Base-by-base conservation (phyloP, 2,113 vertebrate species). In the Drymodes brunneopygia region DNA sequence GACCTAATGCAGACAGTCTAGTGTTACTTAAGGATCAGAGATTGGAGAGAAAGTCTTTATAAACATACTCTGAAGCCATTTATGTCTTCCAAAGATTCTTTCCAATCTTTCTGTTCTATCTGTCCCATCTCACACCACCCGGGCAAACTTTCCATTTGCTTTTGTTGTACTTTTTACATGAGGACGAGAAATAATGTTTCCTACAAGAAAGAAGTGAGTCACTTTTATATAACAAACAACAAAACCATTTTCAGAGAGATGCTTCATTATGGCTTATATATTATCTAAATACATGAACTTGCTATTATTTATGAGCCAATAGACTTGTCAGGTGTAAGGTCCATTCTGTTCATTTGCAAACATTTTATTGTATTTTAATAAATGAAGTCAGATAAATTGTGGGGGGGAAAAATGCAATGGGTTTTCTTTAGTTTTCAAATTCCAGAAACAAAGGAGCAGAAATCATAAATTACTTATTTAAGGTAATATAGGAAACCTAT, bases 21-120 rank as follows among this genome's bases (percentile, higher is more conserved):
- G 90, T 54, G 24, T 86, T 83, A 94, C 61, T 92, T 83, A 80
- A 79, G 92, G 65, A 86, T 94, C 82, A 84, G 58, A 95, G 81
- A 75, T 85, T 86, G 54, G n/a, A 87, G 57, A 78, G 51, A 70
- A 94, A 74, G 44, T 70, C 31, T 90, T 71, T 86, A 60, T 60
- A 53, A n/a, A n/a, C 27, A 67, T 4, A 8, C 8, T 93, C 78
- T 47, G n/a, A 73, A 92, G 47, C 45, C 56, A 88, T 67, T 88
- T 88, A 70, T 64, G 56, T 73, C 58, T 91, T 95, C 36, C 33
- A 18, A 64, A 94, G 21, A 51, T 88, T 90, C n/a, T 82, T 81
- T 60, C 64, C 48, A 77, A 9, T n/a, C 40, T 79, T 71, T 79
- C 12, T 77, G 21, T 27, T 23, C 61, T 79, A 12, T 54, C 45